These are phyloP conservation scores for Pan troglodytes DNA, from an alignment of 2,113 vertebrate genomes.

Conservation along the genomic window NHGRI_mPanTro3-v2.1_pri NC_072402.2:76173001-76173500, in stretches of 20 bases:
- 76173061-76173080: not conserved
- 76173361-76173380: not conserved
- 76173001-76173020: not conserved
- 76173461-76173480: not conserved
- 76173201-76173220: not conserved
- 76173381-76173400: not conserved
- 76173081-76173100: not conserved
- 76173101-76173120: not conserved
- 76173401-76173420: conserved; percentile 32
- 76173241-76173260: not conserved
- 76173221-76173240: not conserved
- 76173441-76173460: not conserved
- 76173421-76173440: conserved; percentile 3
- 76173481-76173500: not conserved
- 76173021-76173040: not conserved
- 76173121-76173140: not conserved
- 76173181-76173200: conserved; percentile 2
- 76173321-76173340: not conserved
- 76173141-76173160: conserved; percentile 5
- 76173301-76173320: not conserved
- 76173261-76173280: not conserved
- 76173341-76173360: not conserved
- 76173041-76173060: not conserved
- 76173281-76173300: not conserved
- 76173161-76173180: conserved; percentile 12